Evolutionary conservation across 2,113 vertebrate species (phyloP), one percentile per base, ranked within the genome.

Genomic region (Gallinago media): DNA sequence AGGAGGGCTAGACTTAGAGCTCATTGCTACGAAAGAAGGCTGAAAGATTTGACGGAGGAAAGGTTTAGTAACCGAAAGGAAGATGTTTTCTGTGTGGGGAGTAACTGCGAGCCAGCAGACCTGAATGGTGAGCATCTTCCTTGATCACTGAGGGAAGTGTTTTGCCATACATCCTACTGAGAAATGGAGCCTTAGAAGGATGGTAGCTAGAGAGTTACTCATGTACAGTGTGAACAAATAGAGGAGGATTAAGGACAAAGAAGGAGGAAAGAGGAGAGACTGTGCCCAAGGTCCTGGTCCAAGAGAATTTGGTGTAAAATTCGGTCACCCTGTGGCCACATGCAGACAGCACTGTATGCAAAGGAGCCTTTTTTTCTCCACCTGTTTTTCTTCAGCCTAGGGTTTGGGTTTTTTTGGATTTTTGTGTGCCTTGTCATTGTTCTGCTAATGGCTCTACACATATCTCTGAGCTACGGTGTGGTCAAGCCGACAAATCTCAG

Each of bases 401-500:
- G 19, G 21, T n/a, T 90, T 50, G 32, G 12, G 2, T 32, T 42
- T 84, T 66, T 42, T 55, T 19, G 16, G 34, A 36, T 40, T 62
- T 40, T 18, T 59, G 71, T 54, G 23, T 68, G n/a, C 55, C 47
- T 67, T 76, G n/a, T 79, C 70, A 36, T 74, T 68, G 17, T 95
- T 83, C 47, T 46, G 49, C 56, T 85, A 82, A 84, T 42, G 49
- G 36, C 40, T 88, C 12, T 52, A 25, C 40, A 90, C 23, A 2
- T 87, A 67, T 88, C 38, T 89, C 74, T 82, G 74, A 95, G 49
- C 40, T 86, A 15, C 52, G 38, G 29, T 68, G 31, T 83, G 96
- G 89, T 93, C 96, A 94, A 79, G 52, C 50, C 8, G 36, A 73
- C 44, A 87, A 85, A 87, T 95, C 92, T 93, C 59, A 76, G 23